phyloP scores from a whole-genome alignment of 2,888 invertebrate species.

The Esperia sulphurella region DNA sequence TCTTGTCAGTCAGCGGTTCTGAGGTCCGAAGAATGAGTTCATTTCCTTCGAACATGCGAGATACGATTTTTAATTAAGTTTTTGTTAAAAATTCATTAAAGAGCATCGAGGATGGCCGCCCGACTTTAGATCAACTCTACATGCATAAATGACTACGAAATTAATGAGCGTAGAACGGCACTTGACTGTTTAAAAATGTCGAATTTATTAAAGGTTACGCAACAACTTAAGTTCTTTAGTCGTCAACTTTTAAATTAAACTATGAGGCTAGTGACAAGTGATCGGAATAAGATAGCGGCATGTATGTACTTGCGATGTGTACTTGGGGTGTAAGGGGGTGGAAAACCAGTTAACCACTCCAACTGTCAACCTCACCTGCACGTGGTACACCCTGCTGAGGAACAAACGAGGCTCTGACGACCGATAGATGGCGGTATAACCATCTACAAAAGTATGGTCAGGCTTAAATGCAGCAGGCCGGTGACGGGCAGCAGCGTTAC shows the following conservation, averaged over 20 bases:
- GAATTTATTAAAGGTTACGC: slow-evolving; percentile 47
- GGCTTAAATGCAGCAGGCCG: no score
- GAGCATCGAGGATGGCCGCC: slow-evolving; percentile 54
- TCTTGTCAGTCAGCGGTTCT: slow-evolving; percentile 69
- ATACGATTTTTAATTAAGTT: slow-evolving; percentile 79
- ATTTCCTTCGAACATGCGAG: slow-evolving; percentile 76
- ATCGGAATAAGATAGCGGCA: no score
- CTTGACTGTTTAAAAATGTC: slow-evolving; percentile 43
- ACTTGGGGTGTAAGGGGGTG: no score
- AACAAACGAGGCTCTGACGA: no score
- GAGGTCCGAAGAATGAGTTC: slow-evolving; percentile 74
- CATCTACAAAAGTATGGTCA: no score
- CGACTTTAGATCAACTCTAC: slow-evolving; percentile 45
- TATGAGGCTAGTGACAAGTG: slow-evolving; percentile 18
- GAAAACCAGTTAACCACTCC: no score
- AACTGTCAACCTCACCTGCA: no score
- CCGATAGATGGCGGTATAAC: no score
- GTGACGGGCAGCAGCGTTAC: no score
- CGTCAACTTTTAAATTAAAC: slow-evolving; percentile 49
- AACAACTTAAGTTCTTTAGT: slow-evolving; percentile 36
- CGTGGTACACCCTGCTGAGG: no score
- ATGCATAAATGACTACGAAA: slow-evolving; percentile 69
- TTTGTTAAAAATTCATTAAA: slow-evolving; percentile 78
- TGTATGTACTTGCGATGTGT: no score
- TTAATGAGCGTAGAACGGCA: slow-evolving; percentile 61